Conservation (phyloP, 2,888 invertebrate species). For the Sympetrum striolatum region DNA sequence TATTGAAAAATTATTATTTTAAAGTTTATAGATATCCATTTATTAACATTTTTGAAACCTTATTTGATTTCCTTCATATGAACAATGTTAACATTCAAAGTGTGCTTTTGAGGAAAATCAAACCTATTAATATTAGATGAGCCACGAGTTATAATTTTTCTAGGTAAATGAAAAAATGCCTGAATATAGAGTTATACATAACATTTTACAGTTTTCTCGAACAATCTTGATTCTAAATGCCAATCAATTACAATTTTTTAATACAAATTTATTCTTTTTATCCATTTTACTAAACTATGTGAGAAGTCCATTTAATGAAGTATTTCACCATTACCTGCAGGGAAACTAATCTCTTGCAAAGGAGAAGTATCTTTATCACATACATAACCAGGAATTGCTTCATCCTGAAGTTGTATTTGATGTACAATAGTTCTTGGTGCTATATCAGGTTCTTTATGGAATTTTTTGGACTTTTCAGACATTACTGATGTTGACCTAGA, state of each 20-base stretch:
- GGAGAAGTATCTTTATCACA: background rate
- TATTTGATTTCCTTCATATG: background rate
- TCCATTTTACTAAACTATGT: no score
- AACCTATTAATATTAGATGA: no score
- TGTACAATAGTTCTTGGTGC: background rate
- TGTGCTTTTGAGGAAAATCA: no score
- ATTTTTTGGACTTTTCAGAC: slow-evolving; percentile 11
- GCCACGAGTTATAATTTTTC: no score
- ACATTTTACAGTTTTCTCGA: no score
- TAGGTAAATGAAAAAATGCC: no score
- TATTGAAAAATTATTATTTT: background rate
- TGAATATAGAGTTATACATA: no score
- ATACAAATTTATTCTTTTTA: no score
- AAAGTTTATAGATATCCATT: background rate
- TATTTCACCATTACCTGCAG: background rate
- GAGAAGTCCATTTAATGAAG: no score
- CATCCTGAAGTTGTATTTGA: background rate
- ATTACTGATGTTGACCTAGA: slow-evolving; percentile 32
- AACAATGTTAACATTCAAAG: no score
- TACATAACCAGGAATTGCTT: background rate
- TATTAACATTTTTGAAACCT: background rate
- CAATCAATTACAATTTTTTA: background rate
- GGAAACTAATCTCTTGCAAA: background rate
- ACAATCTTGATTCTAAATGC: background rate
- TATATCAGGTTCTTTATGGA: background rate